A percentile compares a stretch with the other conserved stretches of the same genome.
Evolutionary conservation across 2,797 vertebrate species (phyloP).

Genomic region (Merluccius polli): DNA sequence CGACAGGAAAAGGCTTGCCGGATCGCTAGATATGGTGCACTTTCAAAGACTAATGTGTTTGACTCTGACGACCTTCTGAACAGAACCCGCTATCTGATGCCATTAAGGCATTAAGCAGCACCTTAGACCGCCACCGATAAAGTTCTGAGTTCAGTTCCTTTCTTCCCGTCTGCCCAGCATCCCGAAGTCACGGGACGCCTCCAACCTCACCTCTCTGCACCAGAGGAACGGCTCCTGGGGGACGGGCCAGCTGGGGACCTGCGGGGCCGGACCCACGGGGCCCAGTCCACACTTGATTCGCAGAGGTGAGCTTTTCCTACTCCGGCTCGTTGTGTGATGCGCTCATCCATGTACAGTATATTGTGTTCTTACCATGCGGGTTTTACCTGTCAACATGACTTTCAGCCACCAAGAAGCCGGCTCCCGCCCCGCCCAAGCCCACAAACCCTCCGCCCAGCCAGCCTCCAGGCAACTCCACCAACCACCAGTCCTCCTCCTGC

Average conservation of each 20-base stretch:
- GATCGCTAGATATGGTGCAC: constrained; percentile 2
- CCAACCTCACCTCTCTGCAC: constrained; percentile 69
- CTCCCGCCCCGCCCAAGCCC: constrained; percentile 94
- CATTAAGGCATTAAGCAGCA: background rate
- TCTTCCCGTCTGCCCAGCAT: constrained; percentile 56
- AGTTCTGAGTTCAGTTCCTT: background rate
- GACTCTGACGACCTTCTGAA: background rate
- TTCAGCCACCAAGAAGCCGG: constrained; percentile 91
- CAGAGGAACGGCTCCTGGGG: constrained; percentile 75
- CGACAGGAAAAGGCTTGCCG: background rate
- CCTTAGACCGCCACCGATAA: background rate
- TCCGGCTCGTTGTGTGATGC: no score
- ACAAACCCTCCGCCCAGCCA: constrained; percentile 83
- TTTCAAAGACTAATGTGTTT: background rate
- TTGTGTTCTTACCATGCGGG: no score
- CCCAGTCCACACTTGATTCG: constrained; percentile 89
- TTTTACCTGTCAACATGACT: constrained; percentile 20
- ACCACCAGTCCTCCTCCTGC: constrained; percentile 57
- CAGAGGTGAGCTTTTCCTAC: constrained; percentile 73
- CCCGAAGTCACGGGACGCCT: constrained; percentile 79
- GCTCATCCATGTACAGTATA: background rate
- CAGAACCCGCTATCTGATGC: background rate
- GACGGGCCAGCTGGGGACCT: constrained; percentile 62
- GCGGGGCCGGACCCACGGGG: constrained; percentile 73
- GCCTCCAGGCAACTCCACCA: constrained; percentile 64